phyloP scores from a whole-genome alignment of 2,113 vertebrate species.

The Passer montanus region DNA sequence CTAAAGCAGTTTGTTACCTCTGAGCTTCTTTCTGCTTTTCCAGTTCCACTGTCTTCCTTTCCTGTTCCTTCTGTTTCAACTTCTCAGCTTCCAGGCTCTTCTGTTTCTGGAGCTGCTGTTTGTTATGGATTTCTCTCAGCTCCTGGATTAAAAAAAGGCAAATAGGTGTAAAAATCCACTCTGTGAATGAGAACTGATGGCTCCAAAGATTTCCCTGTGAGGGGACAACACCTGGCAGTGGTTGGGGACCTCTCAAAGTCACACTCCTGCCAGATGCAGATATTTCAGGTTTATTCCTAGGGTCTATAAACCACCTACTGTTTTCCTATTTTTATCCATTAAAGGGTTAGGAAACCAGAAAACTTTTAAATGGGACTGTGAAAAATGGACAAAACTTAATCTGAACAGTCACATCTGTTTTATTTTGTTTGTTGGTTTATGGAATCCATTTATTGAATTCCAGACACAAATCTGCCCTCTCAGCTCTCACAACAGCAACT shows the following conservation, averaged over 20 bases:
- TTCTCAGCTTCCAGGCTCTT: constrained; percentile 79
- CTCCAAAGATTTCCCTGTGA: neutral
- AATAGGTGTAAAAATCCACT: neutral
- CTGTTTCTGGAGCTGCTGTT: constrained; percentile 92
- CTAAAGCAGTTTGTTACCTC: constrained; percentile 64
- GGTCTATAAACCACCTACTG: neutral
- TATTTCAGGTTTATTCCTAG: neutral
- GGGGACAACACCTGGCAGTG: neutral
- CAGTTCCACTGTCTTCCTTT: constrained; percentile 73
- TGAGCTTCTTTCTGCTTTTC: constrained; percentile 81
- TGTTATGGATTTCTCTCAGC: constrained; percentile 91
- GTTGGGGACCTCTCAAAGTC: neutral
- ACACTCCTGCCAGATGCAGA: neutral
- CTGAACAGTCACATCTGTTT: neutral
- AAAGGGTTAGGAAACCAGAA: neutral
- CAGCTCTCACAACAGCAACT: neutral
- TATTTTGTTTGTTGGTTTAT: neutral
- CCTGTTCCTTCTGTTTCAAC: constrained; percentile 80
- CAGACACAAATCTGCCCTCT: neutral
- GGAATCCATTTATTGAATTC: neutral
- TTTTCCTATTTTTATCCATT: neutral
- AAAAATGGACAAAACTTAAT: neutral
- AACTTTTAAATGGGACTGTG: neutral
- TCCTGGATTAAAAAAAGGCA: constrained; percentile 79
- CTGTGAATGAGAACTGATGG: neutral